Conservation (phyloP, 2,113 vertebrate genomes). For the Leptosomus discolor region DNA sequence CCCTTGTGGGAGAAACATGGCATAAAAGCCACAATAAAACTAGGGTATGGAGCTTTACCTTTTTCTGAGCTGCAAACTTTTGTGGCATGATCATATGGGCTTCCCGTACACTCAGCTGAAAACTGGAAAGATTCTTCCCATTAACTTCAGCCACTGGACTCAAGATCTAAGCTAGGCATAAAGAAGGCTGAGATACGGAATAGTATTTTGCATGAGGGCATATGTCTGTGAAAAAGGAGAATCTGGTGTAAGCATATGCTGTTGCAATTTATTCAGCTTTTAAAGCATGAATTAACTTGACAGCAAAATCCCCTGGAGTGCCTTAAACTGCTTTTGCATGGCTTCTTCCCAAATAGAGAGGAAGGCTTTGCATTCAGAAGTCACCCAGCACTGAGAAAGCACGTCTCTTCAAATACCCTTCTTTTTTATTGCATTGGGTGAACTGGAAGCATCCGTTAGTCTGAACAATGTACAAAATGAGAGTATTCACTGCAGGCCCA, state of each 20-base stretch:
- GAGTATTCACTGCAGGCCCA: not conserved
- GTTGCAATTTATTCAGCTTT: conserved; percentile 17
- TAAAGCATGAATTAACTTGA: conserved; percentile 27
- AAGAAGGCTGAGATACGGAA: not conserved
- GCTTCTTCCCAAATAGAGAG: not conserved
- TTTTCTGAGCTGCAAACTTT: not conserved
- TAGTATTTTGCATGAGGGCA: not conserved
- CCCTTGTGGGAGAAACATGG: not conserved
- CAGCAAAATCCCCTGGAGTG: not conserved
- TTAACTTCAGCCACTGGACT: not conserved
- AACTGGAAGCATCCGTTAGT: not conserved
- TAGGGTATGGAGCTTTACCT: not conserved
- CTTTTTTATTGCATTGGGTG: not conserved
- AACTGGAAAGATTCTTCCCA: not conserved
- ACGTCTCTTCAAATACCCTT: not conserved
- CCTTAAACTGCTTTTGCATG: not conserved
- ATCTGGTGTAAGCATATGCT: not conserved
- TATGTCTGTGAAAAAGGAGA: not conserved
- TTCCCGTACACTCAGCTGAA: not conserved
- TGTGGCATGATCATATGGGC: not conserved
- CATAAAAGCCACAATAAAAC: not conserved
- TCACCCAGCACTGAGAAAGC: not conserved
- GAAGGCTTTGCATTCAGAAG: not conserved
- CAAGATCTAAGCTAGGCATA: not conserved
- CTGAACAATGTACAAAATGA: not conserved